Evolutionary conservation across 2,888 invertebrate genomes (phyloP).

Genomic region (Macroteleia sp.): DNA sequence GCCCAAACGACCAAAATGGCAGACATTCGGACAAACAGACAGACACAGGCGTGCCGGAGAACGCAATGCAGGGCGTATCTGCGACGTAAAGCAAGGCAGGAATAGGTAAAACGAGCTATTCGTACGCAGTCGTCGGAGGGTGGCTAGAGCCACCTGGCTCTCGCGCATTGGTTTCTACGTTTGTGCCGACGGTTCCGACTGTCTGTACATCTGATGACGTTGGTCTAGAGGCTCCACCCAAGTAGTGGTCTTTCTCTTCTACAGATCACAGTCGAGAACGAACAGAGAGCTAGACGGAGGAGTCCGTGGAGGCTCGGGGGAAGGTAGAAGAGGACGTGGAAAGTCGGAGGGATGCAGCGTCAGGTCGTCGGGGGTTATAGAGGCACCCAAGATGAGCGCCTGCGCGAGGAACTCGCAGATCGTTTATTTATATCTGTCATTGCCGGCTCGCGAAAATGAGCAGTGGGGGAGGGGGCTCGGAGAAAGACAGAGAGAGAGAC

Average conservation of each 20-base stretch:
- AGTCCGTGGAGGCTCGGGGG: slow-evolving; percentile 27
- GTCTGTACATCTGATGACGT: slow-evolving; percentile 82
- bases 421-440: slow-evolving; percentile 84
- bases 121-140: slow-evolving; percentile 77
- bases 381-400: slow-evolving; percentile 72
- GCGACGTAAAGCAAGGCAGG: slow-evolving; percentile 50
- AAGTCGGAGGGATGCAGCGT: slow-evolving; percentile 49
- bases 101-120: slow-evolving; percentile 62
- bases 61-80: slow-evolving; percentile 61
- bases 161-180: slow-evolving; percentile 82
- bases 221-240: slow-evolving; percentile 81
- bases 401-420: slow-evolving; percentile 78
- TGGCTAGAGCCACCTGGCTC: slow-evolving; percentile 68
- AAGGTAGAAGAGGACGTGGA: slow-evolving; percentile 27
- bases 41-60: slow-evolving; percentile 56
- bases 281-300: slow-evolving; percentile 36
- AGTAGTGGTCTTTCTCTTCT: slow-evolving; percentile 65
- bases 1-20: slow-evolving; percentile 40
- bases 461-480: slow-evolving; percentile 32
- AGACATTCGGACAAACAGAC: slow-evolving; percentile 42
- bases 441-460: slow-evolving; percentile 72
- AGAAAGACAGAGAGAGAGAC: slow-evolving; percentile 5
- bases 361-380: slow-evolving; percentile 45
- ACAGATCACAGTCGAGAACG: slow-evolving; percentile 43
- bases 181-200: slow-evolving; percentile 79